These are phyloP conservation scores for Malurus alboscapulatus DNA, from an alignment of 2,113 vertebrate species.

Conservation along the genomic window DNA sequence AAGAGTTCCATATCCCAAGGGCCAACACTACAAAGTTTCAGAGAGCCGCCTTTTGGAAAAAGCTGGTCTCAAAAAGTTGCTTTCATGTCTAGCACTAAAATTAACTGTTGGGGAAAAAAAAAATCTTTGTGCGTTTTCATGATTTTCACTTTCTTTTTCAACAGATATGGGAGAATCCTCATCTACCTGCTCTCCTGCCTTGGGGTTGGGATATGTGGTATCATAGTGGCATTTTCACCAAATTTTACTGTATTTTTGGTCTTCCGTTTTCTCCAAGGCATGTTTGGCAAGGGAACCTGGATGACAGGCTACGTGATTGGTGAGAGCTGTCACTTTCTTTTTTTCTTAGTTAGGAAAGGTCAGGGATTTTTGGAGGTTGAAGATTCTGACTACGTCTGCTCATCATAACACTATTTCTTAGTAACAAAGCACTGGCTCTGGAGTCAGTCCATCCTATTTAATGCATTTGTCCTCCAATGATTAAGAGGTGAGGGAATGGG, in stretches of 20 bases:
- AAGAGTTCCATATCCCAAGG: background rate
- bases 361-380: background rate
- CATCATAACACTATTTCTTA: background rate
- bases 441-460: background rate
- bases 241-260: constrained; percentile 84
- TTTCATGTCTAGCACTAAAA: background rate
- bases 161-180: constrained; percentile 87
- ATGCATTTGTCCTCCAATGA: background rate
- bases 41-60: background rate
- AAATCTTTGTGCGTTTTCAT: background rate
- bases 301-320: constrained; percentile 90
- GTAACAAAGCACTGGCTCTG: background rate
- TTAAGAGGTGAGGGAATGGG: background rate
- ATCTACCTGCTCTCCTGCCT: constrained; percentile 87
- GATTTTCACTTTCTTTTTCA: background rate
- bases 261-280: constrained; percentile 88
- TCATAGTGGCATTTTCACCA: constrained; percentile 87
- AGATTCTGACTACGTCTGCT: background rate
- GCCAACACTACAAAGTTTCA: background rate
- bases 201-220: constrained; percentile 82
- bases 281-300: constrained; percentile 94
- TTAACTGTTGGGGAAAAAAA: background rate
- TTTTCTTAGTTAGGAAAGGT: background rate
- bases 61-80: background rate
- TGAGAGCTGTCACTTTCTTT: constrained; percentile 64